Conservation (phyloP, 2,888 invertebrate species). For the Watsonalla cultraria region DNA sequence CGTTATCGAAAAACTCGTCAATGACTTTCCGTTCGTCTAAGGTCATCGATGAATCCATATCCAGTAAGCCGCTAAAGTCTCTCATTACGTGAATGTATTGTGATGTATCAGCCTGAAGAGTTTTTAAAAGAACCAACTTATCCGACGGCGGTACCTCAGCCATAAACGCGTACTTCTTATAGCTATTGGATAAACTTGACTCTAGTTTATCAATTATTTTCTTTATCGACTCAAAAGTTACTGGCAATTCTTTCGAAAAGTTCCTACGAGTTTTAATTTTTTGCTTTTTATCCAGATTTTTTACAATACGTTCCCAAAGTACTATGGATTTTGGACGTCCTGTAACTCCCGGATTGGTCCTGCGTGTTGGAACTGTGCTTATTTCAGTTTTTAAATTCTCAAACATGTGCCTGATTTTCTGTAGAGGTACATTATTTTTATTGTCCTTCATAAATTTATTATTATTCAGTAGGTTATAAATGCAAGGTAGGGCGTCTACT, state of each 20-base stretch:
- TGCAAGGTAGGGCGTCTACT: conserved; percentile 53
- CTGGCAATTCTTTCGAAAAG: conserved; percentile 17
- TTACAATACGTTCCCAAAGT: conserved; percentile 57
- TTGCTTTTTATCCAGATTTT: conserved; percentile 34
- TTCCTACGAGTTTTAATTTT: conserved; percentile 35
- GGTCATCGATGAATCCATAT: conserved; percentile 21
- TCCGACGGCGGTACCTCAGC: conserved; percentile 39
- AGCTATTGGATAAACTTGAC: conserved; percentile 32
- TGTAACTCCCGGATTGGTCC: conserved; percentile 22
- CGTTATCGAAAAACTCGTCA: conserved; percentile 42
- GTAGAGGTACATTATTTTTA: conserved; percentile 9
- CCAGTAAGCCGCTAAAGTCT: conserved; percentile 31
- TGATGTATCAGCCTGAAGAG: conserved; percentile 39
- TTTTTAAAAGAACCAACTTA: conserved; percentile 45
- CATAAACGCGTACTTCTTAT: conserved; percentile 41
- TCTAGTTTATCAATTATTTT: conserved; percentile 38
- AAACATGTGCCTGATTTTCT: conserved; percentile 44
- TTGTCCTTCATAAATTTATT: conserved; percentile 17
- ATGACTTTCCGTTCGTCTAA: conserved; percentile 29
- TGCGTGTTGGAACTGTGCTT: conserved; percentile 27
- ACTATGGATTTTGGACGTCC: conserved; percentile 49
- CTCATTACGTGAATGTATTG: conserved; percentile 35
- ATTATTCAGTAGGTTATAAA: conserved; percentile 49
- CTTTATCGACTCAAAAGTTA: conserved; percentile 41
- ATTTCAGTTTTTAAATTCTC: conserved; percentile 43